Evolutionary conservation across 2,888 invertebrate genomes (phyloP).

Genomic region (Gryllus longicercus): DNA sequence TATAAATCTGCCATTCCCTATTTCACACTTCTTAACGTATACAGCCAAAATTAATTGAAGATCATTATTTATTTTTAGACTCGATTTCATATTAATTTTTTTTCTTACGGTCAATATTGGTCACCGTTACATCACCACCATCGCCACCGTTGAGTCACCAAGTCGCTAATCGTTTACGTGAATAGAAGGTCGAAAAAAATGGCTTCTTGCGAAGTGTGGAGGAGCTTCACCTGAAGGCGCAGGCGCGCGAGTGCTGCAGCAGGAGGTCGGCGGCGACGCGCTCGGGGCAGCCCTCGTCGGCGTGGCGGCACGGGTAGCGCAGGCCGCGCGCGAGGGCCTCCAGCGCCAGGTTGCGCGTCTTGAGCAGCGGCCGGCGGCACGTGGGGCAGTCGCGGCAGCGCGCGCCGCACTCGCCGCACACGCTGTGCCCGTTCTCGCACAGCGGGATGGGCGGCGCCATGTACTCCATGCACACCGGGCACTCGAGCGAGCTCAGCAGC

Average conservation of each 20-base stretch:
- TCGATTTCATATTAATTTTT: no score
- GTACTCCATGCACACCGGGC: constrained; percentile 62
- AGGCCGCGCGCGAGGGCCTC: constrained; percentile 41
- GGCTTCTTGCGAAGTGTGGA: no score
- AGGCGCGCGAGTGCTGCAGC: not conserved
- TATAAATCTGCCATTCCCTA: no score
- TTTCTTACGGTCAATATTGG: no score
- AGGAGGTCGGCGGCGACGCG: not conserved
- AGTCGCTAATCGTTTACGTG: no score
- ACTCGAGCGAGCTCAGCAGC: constrained; percentile 55
- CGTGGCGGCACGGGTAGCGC: not conserved
- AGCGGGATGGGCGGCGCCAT: constrained; percentile 60
- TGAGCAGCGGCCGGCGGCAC: constrained; percentile 52
- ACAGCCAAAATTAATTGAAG: no score
- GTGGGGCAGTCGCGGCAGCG: constrained; percentile 58
- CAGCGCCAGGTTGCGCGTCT: constrained; percentile 54
- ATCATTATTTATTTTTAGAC: no score
- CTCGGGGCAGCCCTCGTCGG: not conserved
- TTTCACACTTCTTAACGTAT: no score
- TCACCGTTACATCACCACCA: no score
- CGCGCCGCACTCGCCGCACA: constrained; percentile 56
- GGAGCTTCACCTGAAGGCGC: not conserved
- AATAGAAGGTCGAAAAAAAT: no score
- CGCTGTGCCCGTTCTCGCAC: constrained; percentile 61
- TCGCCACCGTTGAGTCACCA: no score